Percentiles rank a stretch among this genome's conserved stretches.
phyloP scores from a whole-genome alignment of 2,113 vertebrate species.

The Prochilodus magdalenae region DNA sequence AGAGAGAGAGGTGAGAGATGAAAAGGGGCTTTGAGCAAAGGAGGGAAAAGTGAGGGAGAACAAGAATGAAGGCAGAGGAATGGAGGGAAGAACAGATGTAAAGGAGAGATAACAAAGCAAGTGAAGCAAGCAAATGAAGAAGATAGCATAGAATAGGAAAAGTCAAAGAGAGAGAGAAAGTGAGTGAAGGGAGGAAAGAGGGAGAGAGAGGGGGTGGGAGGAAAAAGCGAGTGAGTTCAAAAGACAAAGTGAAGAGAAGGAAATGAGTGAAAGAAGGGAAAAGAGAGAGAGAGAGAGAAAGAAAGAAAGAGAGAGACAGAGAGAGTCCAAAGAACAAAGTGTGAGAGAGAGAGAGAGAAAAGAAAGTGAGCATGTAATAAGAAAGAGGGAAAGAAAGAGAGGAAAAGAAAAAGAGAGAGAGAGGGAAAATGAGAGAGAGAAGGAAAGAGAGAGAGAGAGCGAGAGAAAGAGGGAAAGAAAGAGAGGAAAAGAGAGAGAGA shows the following conservation, averaged over 20 bases:
- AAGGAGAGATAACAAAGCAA: too few relatives aligned
- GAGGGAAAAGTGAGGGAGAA: conserved; percentile 44
- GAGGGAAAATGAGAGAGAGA: conserved; percentile 8
- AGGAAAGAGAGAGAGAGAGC: conserved; percentile 6
- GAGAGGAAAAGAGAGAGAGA: conserved; percentile 53
- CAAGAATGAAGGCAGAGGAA: conserved; percentile 9
- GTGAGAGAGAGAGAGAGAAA: conserved; percentile 20
- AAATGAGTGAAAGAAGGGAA: background rate
- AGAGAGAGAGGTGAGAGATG: background rate
- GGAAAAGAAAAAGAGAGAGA: conserved; percentile 7
- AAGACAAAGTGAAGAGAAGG: conserved; percentile 7
- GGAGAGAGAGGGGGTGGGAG: conserved; percentile 59
- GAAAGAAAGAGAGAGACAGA: conserved; percentile 2
- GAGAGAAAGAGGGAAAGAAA: conserved; percentile 44
- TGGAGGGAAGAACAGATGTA: background rate
- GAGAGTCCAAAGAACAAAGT: background rate
- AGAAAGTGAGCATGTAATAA: conserved; percentile 35
- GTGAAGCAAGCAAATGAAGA: too few relatives aligned
- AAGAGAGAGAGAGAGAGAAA: conserved; percentile 62
- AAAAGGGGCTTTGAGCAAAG: too few relatives aligned
- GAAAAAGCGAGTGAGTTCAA: background rate
- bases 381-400: conserved; percentile 58
- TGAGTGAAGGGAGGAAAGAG: too few relatives aligned
- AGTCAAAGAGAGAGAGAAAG: too few relatives aligned
- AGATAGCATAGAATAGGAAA: too few relatives aligned